Evolutionary conservation across 2,888 invertebrate species (phyloP), one percentile per base, ranked within the genome.

Genomic region (Pseudococcus viburni): DNA sequence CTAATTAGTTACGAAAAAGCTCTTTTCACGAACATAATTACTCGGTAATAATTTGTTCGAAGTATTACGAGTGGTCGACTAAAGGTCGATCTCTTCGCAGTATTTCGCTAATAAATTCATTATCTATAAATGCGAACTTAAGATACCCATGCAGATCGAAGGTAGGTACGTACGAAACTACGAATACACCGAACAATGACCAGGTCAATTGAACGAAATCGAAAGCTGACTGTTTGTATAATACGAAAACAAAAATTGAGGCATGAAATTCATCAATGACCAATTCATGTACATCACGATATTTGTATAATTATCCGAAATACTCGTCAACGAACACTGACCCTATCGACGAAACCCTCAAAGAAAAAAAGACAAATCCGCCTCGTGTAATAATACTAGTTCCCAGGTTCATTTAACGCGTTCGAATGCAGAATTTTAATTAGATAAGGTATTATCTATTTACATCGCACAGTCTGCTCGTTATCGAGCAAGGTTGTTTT

Each of bases 381-480:
- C 64, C 64, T 19, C 64, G 22, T 9, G 64, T 51, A 51, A 51
- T 51, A 51, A 51, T 51, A 51, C 51, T 15, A 51, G 51, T 51
- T 51, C 77, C 39, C 11, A 7, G 77, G 77, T 77, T 39, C 77
- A 77, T 39, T 77, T 77, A 26, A 77, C 77, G 15, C 17, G 77
- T 77, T 77, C 39, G 15, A 39, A 77, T 77, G 77, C 33, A 77
- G 77, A 77, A 77, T 77, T 77, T 39, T 39, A 39, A 77, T 77
- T 77, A 77, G 77, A 77, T 77, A 77, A 77, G 77, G 39, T 22
- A 77, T 77, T 77, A 77, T 77, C 39, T 77, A 77, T 33, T 26
- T 77, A 26, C 26, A 39, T 77, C 77, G 33, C 26, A 33, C 77
- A 77, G 77, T 33, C 77, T 26, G 77, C 39, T 39, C 39, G 77